A percentile compares a stretch with the other conserved stretches of the same genome.
Evolutionary conservation across 2,113 vertebrate species (phyloP).

Genomic region (Sinocyclocheilus maitianheensis): DNA sequence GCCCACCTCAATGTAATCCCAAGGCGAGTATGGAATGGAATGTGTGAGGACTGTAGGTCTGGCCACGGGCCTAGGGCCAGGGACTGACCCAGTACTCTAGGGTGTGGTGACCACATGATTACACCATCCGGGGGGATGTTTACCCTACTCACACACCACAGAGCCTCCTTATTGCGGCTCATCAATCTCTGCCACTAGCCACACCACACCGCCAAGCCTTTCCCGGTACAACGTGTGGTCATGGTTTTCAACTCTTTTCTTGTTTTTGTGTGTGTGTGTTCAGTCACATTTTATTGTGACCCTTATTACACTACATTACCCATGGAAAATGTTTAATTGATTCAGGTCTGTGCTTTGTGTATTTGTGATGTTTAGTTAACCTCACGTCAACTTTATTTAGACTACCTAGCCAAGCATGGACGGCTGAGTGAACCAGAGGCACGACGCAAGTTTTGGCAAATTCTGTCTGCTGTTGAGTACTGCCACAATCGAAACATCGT

Average conservation of each 20-base stretch:
- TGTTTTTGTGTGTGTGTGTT: too few species aligned
- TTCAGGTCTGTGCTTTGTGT: not conserved
- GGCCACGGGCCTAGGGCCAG: slow-evolving; percentile 31
- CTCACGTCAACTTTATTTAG: slow-evolving; percentile 69
- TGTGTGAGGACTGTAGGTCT: slow-evolving; percentile 50
- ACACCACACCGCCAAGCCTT: slow-evolving; percentile 11
- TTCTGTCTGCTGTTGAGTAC: slow-evolving; percentile 93
- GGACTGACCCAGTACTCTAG: slow-evolving; percentile 49
- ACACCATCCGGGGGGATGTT: slow-evolving; percentile 53
- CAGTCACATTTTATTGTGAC: not conserved
- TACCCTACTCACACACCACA: slow-evolving; percentile 48
- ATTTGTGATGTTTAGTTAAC: not conserved
- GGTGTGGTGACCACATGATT: slow-evolving; percentile 53
- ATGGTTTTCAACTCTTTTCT: not conserved
- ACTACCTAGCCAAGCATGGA: slow-evolving; percentile 95
- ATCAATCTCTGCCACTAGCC: slow-evolving; percentile 20
- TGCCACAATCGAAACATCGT: slow-evolving; percentile 93
- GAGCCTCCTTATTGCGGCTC: slow-evolving; percentile 33
- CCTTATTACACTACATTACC: not conserved
- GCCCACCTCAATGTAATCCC: slow-evolving; percentile 15
- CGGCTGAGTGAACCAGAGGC: slow-evolving; percentile 92
- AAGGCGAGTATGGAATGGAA: slow-evolving; percentile 39
- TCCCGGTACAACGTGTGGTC: slow-evolving; percentile 15
- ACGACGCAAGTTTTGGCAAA: slow-evolving; percentile 97
- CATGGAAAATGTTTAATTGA: not conserved